A percentile compares a stretch with the other conserved stretches of the same genome.
Evolutionary conservation across 2,797 vertebrate species (phyloP).

Genomic region (Delichon dasypus): DNA sequence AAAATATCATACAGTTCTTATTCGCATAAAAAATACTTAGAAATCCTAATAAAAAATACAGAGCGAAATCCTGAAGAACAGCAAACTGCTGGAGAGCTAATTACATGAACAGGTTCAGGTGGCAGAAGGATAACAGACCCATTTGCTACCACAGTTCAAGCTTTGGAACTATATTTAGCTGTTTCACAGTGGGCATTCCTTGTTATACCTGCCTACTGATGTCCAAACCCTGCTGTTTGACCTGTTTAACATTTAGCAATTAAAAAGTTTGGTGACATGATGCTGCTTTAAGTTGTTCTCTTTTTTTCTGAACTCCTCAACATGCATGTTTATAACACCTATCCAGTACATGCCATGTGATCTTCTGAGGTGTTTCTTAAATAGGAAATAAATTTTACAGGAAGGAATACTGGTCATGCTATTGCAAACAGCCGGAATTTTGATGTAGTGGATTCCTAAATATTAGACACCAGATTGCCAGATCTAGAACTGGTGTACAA

Average conservation of each 20-base stretch:
- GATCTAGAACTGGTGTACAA: background rate
- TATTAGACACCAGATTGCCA: background rate
- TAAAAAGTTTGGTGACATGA: background rate
- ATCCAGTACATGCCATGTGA: background rate
- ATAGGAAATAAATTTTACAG: background rate
- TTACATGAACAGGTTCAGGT: background rate
- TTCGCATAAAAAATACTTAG: background rate
- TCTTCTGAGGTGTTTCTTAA: background rate
- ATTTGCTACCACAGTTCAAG: background rate
- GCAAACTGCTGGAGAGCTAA: background rate
- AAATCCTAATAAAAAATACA: no score
- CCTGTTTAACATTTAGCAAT: background rate
- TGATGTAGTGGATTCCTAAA: background rate
- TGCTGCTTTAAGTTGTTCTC: background rate
- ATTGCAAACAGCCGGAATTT: background rate
- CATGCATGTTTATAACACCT: fast-evolving
- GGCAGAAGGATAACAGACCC: background rate
- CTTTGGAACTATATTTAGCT: background rate
- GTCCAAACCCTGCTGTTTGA: background rate
- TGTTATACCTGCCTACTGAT: background rate
- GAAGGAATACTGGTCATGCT: background rate
- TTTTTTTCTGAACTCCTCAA: background rate
- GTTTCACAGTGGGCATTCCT: background rate
- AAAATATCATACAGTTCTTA: background rate
- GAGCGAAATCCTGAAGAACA: background rate